Conservation (phyloP, 2,888 invertebrate species). For the Pogonocherus hispidulus region DNA sequence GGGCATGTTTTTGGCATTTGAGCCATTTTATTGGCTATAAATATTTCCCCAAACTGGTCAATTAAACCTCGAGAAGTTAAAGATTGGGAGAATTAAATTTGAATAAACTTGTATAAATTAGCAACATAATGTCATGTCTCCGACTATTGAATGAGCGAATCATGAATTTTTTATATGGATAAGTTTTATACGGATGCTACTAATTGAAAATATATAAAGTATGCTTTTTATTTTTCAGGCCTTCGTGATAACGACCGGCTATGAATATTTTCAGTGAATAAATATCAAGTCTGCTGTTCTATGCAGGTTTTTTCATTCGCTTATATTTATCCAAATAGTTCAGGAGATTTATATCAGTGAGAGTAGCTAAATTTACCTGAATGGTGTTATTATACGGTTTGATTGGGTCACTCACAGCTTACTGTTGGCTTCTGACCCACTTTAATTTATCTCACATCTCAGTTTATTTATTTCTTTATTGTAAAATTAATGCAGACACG, state of each 20-base stretch:
- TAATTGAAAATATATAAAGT: not conserved
- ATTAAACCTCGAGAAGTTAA: constrained; percentile 4
- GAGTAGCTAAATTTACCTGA: too few relatives aligned
- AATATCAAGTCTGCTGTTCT: not conserved
- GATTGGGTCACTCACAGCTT: too few relatives aligned
- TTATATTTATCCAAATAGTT: too few relatives aligned
- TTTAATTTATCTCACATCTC: too few relatives aligned
- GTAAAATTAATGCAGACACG: too few relatives aligned
- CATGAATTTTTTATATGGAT: not conserved
- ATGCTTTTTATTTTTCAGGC: not conserved
- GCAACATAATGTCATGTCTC: constrained; percentile 4
- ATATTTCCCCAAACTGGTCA: not conserved
- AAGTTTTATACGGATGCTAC: too few relatives aligned
- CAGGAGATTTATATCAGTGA: too few relatives aligned
- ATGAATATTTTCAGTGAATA: not conserved
- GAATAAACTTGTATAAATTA: constrained; percentile 24
- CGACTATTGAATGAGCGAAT: not conserved
- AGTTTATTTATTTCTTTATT: too few relatives aligned
- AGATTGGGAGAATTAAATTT: not conserved
- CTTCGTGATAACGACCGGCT: not conserved
- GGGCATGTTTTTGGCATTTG: not conserved
- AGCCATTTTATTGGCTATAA: constrained; percentile 2
- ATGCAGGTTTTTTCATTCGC: not conserved
- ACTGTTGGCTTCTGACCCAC: too few relatives aligned
- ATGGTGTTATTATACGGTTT: too few relatives aligned